Conservation (phyloP, 2,888 invertebrate species). For the Abrostola tripartita region DNA sequence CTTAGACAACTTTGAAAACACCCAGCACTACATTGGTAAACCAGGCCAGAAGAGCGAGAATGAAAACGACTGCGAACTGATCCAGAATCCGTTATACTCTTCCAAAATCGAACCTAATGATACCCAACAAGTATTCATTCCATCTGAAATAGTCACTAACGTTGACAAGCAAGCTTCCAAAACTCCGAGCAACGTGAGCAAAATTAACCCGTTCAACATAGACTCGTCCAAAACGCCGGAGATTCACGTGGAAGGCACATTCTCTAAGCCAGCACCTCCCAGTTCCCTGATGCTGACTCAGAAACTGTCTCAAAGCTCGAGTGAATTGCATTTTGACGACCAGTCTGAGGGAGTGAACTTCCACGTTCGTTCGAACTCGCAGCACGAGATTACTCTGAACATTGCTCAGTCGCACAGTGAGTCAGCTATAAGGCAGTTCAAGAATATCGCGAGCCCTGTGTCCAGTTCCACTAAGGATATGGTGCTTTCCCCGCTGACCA, state of each 20-base stretch:
- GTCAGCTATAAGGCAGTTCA: conserved; percentile 91
- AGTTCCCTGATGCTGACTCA: conserved; percentile 88
- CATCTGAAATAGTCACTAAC: conserved; percentile 82
- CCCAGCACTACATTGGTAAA: conserved; percentile 83
- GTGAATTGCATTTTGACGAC: conserved; percentile 88
- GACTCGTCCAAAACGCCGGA: conserved; percentile 87
- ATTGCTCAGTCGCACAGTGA: conserved; percentile 94
- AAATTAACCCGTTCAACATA: conserved; percentile 79
- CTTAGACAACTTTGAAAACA: conserved; percentile 84
- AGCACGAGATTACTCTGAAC: conserved; percentile 91
- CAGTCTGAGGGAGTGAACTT: conserved; percentile 65
- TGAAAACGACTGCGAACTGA: conserved; percentile 80
- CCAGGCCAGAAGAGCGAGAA: conserved; percentile 63
- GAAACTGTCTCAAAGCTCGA: conserved; percentile 91
- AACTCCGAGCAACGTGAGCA: conserved; percentile 75
- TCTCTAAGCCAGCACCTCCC: conserved; percentile 83
- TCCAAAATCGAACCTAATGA: conserved; percentile 83
- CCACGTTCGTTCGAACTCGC: conserved; percentile 88
- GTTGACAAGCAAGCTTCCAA: conserved; percentile 68
- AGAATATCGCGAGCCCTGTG: conserved; percentile 91
- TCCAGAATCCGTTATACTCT: conserved; percentile 83
- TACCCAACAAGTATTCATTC: conserved; percentile 87
- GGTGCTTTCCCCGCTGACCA: conserved; percentile 92
- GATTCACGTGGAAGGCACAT: conserved; percentile 86
- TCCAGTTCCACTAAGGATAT: conserved; percentile 90